Evolutionary conservation across 2,797 vertebrate genomes (phyloP), one percentile per base, ranked within the genome.

Genomic region (Ciconia nigra): DNA sequence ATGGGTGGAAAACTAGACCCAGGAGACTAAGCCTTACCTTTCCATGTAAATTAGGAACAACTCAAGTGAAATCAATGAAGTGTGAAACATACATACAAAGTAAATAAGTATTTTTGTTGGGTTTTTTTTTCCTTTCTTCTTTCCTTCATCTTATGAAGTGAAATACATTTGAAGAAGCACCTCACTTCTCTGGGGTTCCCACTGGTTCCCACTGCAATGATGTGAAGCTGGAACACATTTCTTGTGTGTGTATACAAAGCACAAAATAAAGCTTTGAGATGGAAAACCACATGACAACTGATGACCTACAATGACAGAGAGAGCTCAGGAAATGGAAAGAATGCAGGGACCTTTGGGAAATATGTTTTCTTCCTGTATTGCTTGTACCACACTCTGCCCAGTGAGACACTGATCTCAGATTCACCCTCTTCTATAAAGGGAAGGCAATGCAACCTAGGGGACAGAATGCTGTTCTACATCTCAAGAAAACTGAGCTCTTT

Each of bases 371-470:
- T 59, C 37, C 54, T 51, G 9, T 14, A 4, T 26, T 83, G 35
- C 57, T 46, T 70, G 79, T 19, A 2, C 33, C 26, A 6, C 35
- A 33, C 37, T 61, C 67, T 94, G 67, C 46, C 33, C 59, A 71
- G 73, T 1, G 8, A 63, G 51, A 29, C 29, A 54, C 46, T 31
- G 54, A n/a, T 42, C 61, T 76, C 87, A 79, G 22, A 49, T 7
- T 49, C 66, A 69, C 4, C 20, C 24, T 72, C 11, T 47, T 28
- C 69, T 66, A 1, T 7, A 13, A 62, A 19, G 72, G 49, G 33
- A 79, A 69, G n/a, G 67, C 21, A 58, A 2, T 2, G 1, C 35
- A 73, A 24, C 58, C 58, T 0, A 1, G 4, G 33, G 33, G 31
- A 20, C 24, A 82, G 54, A 18, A 13, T 5, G 55, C 11, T 65